A percentile compares a stretch with the other conserved stretches of the same genome.
phyloP scores from a whole-genome alignment of 1,140 invertebrate species.

The Drosophila repletoides region DNA sequence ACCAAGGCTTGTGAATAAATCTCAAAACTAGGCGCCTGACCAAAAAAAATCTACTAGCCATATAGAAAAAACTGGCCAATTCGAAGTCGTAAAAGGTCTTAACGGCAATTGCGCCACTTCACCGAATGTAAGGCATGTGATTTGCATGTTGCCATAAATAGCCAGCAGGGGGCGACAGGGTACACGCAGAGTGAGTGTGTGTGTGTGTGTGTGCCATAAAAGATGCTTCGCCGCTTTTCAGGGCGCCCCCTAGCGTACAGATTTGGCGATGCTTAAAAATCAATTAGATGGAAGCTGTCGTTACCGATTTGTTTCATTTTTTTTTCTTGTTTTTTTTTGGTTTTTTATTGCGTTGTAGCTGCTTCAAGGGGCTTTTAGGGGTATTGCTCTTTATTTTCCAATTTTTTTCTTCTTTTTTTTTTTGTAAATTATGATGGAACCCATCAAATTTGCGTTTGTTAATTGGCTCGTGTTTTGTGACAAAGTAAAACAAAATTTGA shows the following conservation, averaged over 20 bases:
- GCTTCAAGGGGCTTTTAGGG: too few relatives aligned
- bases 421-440: conserved; percentile 26
- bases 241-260: conserved; percentile 29
- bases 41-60: conserved; percentile 23
- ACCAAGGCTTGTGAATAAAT: conserved; percentile 28
- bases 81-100: conserved; percentile 39
- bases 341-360: conserved; percentile 1
- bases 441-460: conserved; percentile 59
- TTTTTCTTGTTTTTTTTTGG: not conserved
- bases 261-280: conserved; percentile 50
- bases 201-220: conserved; percentile 32
- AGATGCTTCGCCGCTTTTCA: conserved; percentile 1
- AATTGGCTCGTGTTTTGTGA: conserved; percentile 31
- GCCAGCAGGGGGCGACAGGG: not conserved
- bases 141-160: conserved; percentile 59
- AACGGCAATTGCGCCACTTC: conserved; percentile 61
- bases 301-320: conserved; percentile 38
- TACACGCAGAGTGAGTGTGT: too few relatives aligned
- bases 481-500: conserved; percentile 35
- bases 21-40: conserved; percentile 43
- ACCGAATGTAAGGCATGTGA: conserved; percentile 32
- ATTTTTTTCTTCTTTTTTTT: not conserved
- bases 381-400: conserved; percentile 6
- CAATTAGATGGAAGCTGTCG: conserved; percentile 52
- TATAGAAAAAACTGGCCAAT: conserved; percentile 13